Percentiles rank a stretch among this genome's conserved stretches.
Conservation (phyloP, 2,797 vertebrate genomes). For the Clarias laeviceps region DNA sequence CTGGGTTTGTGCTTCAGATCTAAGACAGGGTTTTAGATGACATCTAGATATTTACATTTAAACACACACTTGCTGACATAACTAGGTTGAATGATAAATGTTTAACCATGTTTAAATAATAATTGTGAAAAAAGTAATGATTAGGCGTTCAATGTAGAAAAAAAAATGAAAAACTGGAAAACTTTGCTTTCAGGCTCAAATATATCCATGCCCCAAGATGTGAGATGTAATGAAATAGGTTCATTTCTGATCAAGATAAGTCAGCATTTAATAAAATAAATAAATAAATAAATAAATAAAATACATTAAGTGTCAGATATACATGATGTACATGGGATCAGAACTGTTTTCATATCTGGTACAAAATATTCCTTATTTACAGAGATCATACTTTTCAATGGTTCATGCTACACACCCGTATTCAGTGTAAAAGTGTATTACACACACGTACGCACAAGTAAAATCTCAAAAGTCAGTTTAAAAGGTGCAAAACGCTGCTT, state of each 20-base stretch:
- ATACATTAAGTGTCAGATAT: no score
- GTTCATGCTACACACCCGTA: neutral
- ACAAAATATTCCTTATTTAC: neutral
- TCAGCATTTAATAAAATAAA: neutral
- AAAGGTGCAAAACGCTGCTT: no score
- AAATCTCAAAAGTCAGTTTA: neutral
- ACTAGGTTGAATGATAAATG: neutral
- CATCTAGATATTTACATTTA: neutral
- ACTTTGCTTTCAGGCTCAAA: neutral
- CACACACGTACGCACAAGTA: neutral
- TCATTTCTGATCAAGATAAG: neutral
- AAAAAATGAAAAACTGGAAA: neutral
- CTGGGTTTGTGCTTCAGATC: neutral
- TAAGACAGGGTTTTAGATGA: neutral
- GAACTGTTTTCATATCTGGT: no score
- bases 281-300: no score
- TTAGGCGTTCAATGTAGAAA: neutral
- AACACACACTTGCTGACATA: neutral
- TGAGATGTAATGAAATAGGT: neutral
- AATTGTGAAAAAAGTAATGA: neutral
- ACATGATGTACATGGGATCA: no score
- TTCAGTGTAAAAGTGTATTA: neutral
- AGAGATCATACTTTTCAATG: neutral
- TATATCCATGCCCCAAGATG: neutral
- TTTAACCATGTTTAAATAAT: neutral